Conservation (phyloP, 2,888 invertebrate genomes). For the Lasioglossum leucozonium region DNA sequence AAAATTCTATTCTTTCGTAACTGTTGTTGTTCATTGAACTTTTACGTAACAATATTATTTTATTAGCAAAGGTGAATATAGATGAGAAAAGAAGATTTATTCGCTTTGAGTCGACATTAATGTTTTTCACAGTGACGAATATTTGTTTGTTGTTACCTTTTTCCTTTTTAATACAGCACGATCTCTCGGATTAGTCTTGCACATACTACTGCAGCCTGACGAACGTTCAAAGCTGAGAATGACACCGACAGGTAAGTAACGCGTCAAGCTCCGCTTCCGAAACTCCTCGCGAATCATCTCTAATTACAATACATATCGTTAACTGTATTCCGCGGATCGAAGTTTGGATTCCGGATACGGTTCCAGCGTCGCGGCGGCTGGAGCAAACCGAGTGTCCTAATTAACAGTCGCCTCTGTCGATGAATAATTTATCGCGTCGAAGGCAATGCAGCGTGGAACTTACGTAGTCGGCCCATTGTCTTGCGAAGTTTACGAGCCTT, state of each 20-base stretch:
- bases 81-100: no score
- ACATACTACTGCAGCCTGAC: no score
- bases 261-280: conserved; percentile 6
- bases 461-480: background rate
- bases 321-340: background rate
- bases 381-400: background rate
- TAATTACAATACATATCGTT: conserved; percentile 13
- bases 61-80: no score
- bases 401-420: background rate
- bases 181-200: no score
- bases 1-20: no score
- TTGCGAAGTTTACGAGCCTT: background rate
- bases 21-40: no score
- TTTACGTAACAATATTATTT: no score
- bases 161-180: no score
- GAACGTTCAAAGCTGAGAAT: no score
- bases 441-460: conserved; percentile 1
- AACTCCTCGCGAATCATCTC: conserved; percentile 41
- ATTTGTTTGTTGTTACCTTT: no score
- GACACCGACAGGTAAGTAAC: background rate
- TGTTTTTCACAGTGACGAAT: no score
- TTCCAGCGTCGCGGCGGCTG: background rate
- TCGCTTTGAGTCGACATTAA: no score
- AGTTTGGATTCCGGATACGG: background rate
- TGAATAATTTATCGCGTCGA: conserved; percentile 11